Conservation (phyloP, 2,113 vertebrate species). For the Erythrocercus mccallii region DNA sequence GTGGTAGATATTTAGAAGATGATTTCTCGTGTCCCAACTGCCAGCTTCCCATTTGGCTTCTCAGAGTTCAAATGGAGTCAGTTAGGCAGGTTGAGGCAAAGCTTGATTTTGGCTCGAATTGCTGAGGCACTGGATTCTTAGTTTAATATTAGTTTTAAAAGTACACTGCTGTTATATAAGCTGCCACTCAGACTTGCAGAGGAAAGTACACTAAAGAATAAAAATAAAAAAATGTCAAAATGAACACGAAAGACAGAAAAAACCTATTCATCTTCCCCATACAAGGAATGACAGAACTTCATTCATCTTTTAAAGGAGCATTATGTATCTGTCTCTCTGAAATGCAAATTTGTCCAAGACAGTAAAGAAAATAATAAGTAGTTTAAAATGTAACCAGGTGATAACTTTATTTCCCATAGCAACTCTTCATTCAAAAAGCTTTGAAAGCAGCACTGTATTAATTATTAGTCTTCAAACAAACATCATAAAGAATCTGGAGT, state of each 20-base stretch:
- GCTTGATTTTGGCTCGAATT: not conserved
- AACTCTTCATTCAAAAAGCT: not conserved
- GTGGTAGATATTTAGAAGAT: not conserved
- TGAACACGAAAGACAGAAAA: not conserved
- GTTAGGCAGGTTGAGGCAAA: not conserved
- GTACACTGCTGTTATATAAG: not conserved
- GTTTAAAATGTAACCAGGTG: not conserved
- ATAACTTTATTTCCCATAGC: not conserved
- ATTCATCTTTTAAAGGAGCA: conserved; percentile 23
- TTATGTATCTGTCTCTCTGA: not conserved
- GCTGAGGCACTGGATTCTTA: not conserved
- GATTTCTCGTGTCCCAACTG: not conserved
- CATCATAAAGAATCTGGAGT: not conserved
- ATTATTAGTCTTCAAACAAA: not conserved
- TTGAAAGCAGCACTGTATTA: not conserved
- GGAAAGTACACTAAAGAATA: conserved; percentile 9
- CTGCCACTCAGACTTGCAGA: not conserved
- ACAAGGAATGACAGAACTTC: conserved; percentile 1
- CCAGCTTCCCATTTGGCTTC: not conserved
- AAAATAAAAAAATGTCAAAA: not conserved
- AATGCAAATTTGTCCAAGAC: not conserved
- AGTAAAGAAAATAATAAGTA: not conserved
- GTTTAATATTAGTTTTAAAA: not conserved
- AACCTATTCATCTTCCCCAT: not conserved
- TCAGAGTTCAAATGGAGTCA: not conserved